These are phyloP conservation scores for Meloidogyne hapla DNA, from an alignment of 1,140 invertebrate genomes.

Conservation along the genomic window DNA sequence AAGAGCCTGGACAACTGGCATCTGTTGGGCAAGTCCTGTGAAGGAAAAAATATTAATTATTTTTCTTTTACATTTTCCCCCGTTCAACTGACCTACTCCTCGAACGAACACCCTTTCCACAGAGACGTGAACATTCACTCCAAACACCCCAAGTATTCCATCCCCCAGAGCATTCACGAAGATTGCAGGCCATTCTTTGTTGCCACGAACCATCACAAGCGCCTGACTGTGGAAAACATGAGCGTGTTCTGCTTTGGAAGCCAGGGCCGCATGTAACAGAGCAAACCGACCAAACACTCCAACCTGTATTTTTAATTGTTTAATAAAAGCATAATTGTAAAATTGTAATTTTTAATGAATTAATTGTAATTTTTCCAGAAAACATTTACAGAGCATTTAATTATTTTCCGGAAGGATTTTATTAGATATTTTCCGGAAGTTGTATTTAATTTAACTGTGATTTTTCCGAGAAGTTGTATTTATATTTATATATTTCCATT, in stretches of 20 bases:
- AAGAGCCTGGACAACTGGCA: slow-evolving; percentile 41
- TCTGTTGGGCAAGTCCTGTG: slow-evolving; percentile 33
- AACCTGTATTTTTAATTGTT: slow-evolving; percentile 10
- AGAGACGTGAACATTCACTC: slow-evolving; percentile 69
- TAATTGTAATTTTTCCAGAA: too few relatives aligned
- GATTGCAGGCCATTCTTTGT: slow-evolving; percentile 61
- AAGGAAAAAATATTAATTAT: too few relatives aligned
- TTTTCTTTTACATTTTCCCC: neutral
- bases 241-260: slow-evolving; percentile 26
- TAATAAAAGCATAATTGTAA: too few relatives aligned
- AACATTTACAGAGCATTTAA: too few relatives aligned
- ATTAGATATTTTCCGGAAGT: too few relatives aligned
- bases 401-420: too few relatives aligned
- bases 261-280: slow-evolving; percentile 41
- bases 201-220: slow-evolving; percentile 58
- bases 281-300: slow-evolving; percentile 45
- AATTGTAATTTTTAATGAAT: too few relatives aligned
- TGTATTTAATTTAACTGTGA: too few relatives aligned
- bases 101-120: slow-evolving; percentile 68
- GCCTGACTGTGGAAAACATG: slow-evolving; percentile 41
- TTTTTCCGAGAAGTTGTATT: neutral
- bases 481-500: neutral
- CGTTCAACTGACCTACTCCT: slow-evolving; percentile 52
- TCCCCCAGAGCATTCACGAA: slow-evolving; percentile 51
- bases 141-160: slow-evolving; percentile 60